Percentiles rank a stretch among this genome's conserved stretches.
phyloP scores from a whole-genome alignment of 1,140 invertebrate species.

The Penaeus vannamei region DNA sequence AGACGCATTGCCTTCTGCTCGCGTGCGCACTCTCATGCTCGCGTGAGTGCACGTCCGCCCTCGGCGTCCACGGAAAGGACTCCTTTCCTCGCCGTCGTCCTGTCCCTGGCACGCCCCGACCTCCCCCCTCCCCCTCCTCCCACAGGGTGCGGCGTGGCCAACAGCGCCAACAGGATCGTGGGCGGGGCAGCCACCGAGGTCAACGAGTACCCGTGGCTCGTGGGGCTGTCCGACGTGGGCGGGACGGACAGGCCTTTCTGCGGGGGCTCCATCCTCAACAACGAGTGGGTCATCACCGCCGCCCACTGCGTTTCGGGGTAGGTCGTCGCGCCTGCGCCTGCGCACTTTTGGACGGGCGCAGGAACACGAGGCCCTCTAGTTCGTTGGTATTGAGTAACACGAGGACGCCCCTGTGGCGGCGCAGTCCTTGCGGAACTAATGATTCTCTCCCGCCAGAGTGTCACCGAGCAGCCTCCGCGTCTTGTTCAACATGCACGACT shows the following conservation, averaged over 20 bases:
- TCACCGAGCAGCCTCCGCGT: neutral
- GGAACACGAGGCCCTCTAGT: too few species aligned
- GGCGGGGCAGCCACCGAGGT: neutral
- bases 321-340: too few species aligned
- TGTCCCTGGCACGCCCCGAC: too few species aligned
- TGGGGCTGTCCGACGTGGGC: constrained; percentile 61
- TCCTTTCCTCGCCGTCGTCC: too few species aligned
- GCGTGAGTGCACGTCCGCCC: too few species aligned
- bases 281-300: constrained; percentile 73
- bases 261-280: constrained; percentile 73
- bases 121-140: neutral
- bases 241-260: constrained; percentile 69
- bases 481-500: neutral
- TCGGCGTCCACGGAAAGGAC: too few species aligned
- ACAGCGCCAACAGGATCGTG: constrained; percentile 6
- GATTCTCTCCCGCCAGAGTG: neutral
- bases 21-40: too few species aligned
- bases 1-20: too few species aligned
- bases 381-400: too few species aligned
- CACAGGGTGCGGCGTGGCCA: constrained; percentile 44
- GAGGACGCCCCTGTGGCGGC: too few species aligned
- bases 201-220: constrained; percentile 67
- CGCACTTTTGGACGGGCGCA: too few species aligned
- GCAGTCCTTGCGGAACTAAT: neutral
- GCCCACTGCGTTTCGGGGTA: constrained; percentile 74